Conservation (phyloP, 2,888 invertebrate genomes). For the Hyles lineata region DNA sequence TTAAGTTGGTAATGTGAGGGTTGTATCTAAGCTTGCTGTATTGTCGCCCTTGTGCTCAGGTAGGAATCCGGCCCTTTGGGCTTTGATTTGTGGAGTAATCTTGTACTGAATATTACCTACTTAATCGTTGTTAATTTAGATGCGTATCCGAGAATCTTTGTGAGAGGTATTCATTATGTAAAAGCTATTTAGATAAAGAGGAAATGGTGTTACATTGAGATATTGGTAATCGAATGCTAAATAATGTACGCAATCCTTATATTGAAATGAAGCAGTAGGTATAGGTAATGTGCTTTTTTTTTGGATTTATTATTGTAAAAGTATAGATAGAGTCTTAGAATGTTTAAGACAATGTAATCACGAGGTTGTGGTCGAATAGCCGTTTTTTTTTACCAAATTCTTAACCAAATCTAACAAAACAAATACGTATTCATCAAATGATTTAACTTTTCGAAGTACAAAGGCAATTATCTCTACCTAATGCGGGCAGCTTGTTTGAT, state of each 20-base stretch:
- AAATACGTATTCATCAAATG: too few relatives aligned
- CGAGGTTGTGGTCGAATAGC: too few relatives aligned
- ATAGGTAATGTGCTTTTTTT: too few relatives aligned
- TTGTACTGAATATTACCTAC: constrained; percentile 57
- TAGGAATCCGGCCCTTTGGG: constrained; percentile 52
- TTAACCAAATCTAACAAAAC: too few relatives aligned
- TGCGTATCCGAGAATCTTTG: constrained; percentile 29
- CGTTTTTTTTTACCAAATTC: too few relatives aligned
- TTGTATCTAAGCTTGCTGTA: constrained; percentile 60
- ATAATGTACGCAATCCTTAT: background rate
- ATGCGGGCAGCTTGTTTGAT: too few relatives aligned
- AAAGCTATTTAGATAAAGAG: constrained; percentile 18
- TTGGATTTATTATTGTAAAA: too few relatives aligned
- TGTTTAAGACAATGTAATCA: too few relatives aligned
- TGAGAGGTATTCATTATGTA: constrained; percentile 25
- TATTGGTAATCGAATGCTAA: background rate
- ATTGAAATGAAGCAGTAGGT: too few relatives aligned
- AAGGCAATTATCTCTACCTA: too few relatives aligned
- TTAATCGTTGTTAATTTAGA: constrained; percentile 59
- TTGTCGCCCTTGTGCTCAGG: constrained; percentile 69
- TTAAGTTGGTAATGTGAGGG: constrained; percentile 42
- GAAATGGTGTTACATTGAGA: background rate
- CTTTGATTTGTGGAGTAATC: constrained; percentile 75
- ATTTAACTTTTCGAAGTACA: too few relatives aligned
- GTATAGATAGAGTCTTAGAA: too few relatives aligned